These are phyloP conservation scores for Anoplius nigerrimus DNA, from an alignment of 2,888 invertebrate genomes.

Conservation along the genomic window DNA sequence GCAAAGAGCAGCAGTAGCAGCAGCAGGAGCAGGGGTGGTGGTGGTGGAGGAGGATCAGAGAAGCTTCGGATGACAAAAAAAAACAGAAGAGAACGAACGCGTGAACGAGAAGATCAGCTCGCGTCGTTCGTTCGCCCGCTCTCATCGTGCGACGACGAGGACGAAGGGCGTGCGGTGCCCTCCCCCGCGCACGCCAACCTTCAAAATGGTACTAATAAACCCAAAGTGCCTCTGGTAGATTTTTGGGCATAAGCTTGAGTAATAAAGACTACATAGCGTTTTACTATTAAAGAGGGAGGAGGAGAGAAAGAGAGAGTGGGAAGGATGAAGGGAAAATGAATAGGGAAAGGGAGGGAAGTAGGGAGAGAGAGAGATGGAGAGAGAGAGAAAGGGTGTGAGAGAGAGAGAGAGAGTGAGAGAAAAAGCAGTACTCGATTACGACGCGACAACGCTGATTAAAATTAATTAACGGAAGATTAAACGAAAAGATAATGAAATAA, in stretches of 20 bases:
- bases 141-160: constrained; percentile 40
- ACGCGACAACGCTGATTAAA: constrained; percentile 53
- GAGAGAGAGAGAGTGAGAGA: too few species aligned
- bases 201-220: constrained; percentile 74
- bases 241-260: constrained; percentile 75
- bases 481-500: constrained; percentile 16
- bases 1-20: constrained; percentile 20
- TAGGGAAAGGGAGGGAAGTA: neutral
- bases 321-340: constrained; percentile 30
- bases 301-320: constrained; percentile 20
- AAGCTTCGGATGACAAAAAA: constrained; percentile 1
- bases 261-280: constrained; percentile 68
- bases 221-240: constrained; percentile 75
- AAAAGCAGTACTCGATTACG: constrained; percentile 35
- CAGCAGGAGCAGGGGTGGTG: too few species aligned
- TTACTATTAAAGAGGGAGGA: constrained; percentile 50
- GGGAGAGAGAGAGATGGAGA: neutral
- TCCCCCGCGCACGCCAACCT: constrained; percentile 71
- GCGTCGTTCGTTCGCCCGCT: constrained; percentile 40
- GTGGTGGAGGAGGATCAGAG: constrained; percentile 24
- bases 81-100: constrained; percentile 32
- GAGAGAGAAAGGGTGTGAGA: constrained; percentile 12
- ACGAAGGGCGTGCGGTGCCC: constrained; percentile 53
- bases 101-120: constrained; percentile 30
- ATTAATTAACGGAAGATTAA: constrained; percentile 35